Percentiles rank a stretch among this genome's conserved stretches.
phyloP scores from a whole-genome alignment of 2,888 invertebrate species.

The Euplexia lucipara region DNA sequence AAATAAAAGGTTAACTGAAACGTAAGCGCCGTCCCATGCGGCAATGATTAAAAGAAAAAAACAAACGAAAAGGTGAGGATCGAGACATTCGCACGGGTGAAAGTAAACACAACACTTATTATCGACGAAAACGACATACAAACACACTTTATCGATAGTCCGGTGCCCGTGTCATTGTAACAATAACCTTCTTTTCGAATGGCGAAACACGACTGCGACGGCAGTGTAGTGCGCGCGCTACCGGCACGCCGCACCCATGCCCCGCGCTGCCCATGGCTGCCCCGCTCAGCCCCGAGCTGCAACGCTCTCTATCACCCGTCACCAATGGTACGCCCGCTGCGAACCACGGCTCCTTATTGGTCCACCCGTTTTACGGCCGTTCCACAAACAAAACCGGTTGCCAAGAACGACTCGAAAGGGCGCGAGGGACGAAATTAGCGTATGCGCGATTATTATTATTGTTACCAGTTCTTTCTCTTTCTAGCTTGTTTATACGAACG shows the following conservation, averaged over 20 bases:
- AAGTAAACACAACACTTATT: conserved; percentile 91
- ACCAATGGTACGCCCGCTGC: conserved; percentile 87
- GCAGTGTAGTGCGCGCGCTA: conserved; percentile 73
- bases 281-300: conserved; percentile 64
- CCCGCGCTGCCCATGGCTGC: conserved; percentile 72
- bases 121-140: conserved; percentile 91
- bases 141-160: conserved; percentile 91
- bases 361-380: conserved; percentile 81
- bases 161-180: conserved; percentile 88
- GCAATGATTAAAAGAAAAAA: conserved; percentile 88
- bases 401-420: conserved; percentile 87
- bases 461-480: conserved; percentile 76
- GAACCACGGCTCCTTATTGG: conserved; percentile 78
- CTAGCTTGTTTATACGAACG: conserved; percentile 53
- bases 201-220: conserved; percentile 86
- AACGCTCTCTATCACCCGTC: conserved; percentile 80
- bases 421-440: conserved; percentile 88
- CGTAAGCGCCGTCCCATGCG: conserved; percentile 90
- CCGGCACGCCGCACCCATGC: conserved; percentile 81
- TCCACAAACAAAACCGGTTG: conserved; percentile 90
- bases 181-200: conserved; percentile 89
- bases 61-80: conserved; percentile 89
- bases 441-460: conserved; percentile 83
- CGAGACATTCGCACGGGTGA: conserved; percentile 90
- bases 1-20: conserved; percentile 91